These are phyloP conservation scores for Nannobrachium achirus DNA, from an alignment of 2,113 vertebrate genomes.

Conservation along the genomic window DNA sequence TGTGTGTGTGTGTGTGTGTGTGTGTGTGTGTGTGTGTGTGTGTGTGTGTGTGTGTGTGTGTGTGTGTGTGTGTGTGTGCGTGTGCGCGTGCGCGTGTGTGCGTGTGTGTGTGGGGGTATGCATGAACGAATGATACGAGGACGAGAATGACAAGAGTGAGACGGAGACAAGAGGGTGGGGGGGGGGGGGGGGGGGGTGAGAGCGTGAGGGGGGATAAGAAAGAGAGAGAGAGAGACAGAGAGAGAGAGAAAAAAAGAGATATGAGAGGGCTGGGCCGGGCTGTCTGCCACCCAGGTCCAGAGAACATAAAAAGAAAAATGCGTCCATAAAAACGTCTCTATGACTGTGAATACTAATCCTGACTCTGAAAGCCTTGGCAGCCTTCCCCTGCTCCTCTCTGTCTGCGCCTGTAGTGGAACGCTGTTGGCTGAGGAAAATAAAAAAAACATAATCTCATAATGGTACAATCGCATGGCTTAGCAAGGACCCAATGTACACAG, in stretches of 20 bases:
- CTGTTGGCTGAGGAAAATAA: slow-evolving; percentile 32
- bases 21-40: slow-evolving; percentile 7
- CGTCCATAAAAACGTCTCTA: slow-evolving; percentile 70
- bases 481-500: neutral
- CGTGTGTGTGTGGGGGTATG: slow-evolving; percentile 22
- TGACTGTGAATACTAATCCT: slow-evolving; percentile 78
- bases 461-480: slow-evolving; percentile 21
- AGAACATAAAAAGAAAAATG: slow-evolving; percentile 78
- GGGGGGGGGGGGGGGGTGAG: slow-evolving; percentile 24
- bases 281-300: slow-evolving; percentile 71
- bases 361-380: slow-evolving; percentile 58
- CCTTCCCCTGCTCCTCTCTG: slow-evolving; percentile 41
- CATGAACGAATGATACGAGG: no score
- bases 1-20: slow-evolving; percentile 20
- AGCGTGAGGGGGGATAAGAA: slow-evolving; percentile 23
- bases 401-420: slow-evolving; percentile 41
- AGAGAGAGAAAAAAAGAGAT: slow-evolving; percentile 54
- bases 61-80: neutral
- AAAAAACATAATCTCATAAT: slow-evolving; percentile 25
- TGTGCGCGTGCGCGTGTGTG: slow-evolving; percentile 29
- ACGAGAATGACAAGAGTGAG: neutral
- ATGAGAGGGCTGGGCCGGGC: slow-evolving; percentile 67
- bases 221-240: no score
- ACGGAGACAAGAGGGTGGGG: neutral
- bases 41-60: slow-evolving; percentile 19